Base-by-base conservation (phyloP, 2,113 vertebrate species). In the Lampris megalopsis region DNA sequence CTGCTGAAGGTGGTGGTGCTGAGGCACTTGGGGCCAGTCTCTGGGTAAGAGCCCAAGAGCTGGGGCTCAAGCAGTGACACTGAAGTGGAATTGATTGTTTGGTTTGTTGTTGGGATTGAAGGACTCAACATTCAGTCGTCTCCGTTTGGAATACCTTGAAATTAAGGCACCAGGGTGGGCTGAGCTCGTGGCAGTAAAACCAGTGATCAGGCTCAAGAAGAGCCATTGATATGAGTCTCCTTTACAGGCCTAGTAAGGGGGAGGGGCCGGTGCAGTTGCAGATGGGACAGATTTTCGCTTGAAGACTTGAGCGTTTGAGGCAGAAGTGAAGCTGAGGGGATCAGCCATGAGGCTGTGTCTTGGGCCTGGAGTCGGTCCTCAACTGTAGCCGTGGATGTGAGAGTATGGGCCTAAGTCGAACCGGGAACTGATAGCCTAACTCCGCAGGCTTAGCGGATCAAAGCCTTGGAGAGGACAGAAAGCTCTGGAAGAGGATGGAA, bases 371-470 rank as follows among this genome's bases (percentile, higher is more conserved):
- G 82, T 70, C 80, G 81, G 73, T 84, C 71, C 71, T 88, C 63
- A 59, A 56, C 53, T 24, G 41, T 74, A 76, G 77, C 81, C 82
- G 48, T 58, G 45, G 83, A 83, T 81, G 68, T 73, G 81, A 63
- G 79, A 86, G 81, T 80, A 82, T 86, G 79, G 86, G 83, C 86
- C 86, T 90, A 89, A 88, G 82, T 81, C 84, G 85, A 86, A 81
- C 87, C 54, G 83, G 79, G 61, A 65, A 88, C 83, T 88, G 86
- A 87, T 87, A 89, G 86, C 84, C 83, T 88, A 88, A 86, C 91
- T 86, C 78, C 82, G 63, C 81, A 73, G 82, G 89, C 88, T 91
- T 89, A 92, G 84, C 81, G 80, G 88, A 92, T 91, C 90, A 88
- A 87, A 87, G 87, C 91, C 87, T 86, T 80, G 72, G 87, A 84